phyloP scores from a whole-genome alignment of 2,113 vertebrate genomes.

The Neogale vison region DNA sequence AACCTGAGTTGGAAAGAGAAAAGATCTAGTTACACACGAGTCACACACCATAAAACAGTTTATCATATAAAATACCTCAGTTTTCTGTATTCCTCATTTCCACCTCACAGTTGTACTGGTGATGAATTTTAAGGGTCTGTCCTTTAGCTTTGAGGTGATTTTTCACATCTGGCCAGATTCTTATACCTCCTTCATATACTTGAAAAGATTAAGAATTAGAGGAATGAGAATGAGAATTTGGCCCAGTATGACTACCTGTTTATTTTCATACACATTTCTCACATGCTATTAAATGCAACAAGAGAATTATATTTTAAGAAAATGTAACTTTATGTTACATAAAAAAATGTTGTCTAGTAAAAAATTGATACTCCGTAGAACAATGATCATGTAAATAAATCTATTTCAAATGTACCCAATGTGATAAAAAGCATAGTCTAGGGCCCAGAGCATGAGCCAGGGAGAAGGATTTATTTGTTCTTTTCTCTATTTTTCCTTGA shows the following conservation, averaged over 20 bases:
- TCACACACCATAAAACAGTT: constrained; percentile 2
- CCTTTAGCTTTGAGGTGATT: constrained; percentile 15
- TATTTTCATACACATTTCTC: constrained; percentile 28
- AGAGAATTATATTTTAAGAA: constrained; percentile 54
- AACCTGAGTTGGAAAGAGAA: constrained; percentile 51
- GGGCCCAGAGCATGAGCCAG: neutral
- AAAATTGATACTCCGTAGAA: constrained; percentile 56
- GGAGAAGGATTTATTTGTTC: constrained; percentile 27
- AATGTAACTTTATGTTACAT: constrained; percentile 46
- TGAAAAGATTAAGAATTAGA: constrained; percentile 31
- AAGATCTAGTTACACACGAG: neutral
- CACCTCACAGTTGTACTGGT: neutral
- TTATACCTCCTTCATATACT: constrained; percentile 39
- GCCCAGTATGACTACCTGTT: neutral
- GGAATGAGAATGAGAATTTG: constrained; percentile 23
- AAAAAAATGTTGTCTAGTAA: constrained; percentile 61
- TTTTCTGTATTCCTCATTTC: constrained; percentile 41
- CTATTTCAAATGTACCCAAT: constrained; percentile 57
- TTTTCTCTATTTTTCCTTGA: constrained; percentile 51
- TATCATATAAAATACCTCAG: constrained; percentile 61
- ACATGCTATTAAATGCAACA: constrained; percentile 38
- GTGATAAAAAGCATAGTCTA: neutral
- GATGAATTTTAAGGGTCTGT: constrained; percentile 26
- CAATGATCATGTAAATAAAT: constrained; percentile 73
- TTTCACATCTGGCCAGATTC: constrained; percentile 54